Base-by-base conservation (phyloP, 2,797 vertebrate genomes). In the Siniperca obscura region DNA sequence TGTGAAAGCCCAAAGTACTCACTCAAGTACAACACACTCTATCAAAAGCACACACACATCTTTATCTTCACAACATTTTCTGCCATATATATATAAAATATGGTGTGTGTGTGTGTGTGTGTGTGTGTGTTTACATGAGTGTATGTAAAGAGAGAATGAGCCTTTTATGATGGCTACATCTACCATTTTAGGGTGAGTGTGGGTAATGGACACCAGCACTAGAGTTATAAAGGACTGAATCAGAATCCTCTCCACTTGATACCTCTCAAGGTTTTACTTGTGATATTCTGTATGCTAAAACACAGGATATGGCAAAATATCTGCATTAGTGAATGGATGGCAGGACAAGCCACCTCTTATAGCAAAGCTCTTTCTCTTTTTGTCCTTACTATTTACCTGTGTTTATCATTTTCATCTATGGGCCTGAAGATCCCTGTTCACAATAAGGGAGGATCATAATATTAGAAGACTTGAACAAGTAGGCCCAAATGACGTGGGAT, bases 121-220 rank as follows among this genome's bases (percentile, higher is more conserved):
- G 14, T 36, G 44, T 62, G 30, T 72, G 30, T 64, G 16, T 57
- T 4, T 42, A 22, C 17, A 11, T 53, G 53, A 36, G 38, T 30
- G 67, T 38, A 44, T 53, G 55, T 27, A 46, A 40, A 17, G 74
- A 27, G 53, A 71, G 68, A 60, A 71, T 57, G 38, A 77, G 64
- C 46, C 73, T 78, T 80, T 81, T 76, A 82, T 84, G 60, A 66
- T 36, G n/a, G 40, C 40, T 59, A 55, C 70, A 69, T 10, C 60
- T 19, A 36, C 69, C 66, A 8, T 70, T 72, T 68, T 25, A 67
- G 69, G 12, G 7, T 46, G 53, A 74, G 78, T 87, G 5, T 40
- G 53, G 72, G 78, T 87, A 65, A 85, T 80, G 78, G 78, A 67
- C 61, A 66, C 48, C 57, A 53, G 67, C 66, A 46, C 59, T 46